phyloP scores from a whole-genome alignment of 2,113 vertebrate genomes.

The Rhegmatorhina hoffmannsi region DNA sequence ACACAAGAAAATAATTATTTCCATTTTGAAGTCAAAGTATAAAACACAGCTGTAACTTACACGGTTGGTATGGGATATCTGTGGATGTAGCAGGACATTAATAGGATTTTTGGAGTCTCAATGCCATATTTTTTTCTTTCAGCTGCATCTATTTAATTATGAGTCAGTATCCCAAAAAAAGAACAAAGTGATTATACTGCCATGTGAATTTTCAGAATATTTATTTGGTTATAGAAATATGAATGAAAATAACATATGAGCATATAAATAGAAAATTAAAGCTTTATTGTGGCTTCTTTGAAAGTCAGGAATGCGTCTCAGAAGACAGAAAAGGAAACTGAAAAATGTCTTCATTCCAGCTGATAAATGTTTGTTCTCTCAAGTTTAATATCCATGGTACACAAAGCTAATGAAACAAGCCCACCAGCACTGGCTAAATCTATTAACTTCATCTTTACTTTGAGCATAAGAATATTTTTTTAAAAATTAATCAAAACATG shows the following conservation, averaged over 20 bases:
- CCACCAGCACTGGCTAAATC: background rate
- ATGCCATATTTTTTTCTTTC: background rate
- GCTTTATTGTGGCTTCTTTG: conserved; percentile 65
- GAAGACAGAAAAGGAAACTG: conserved; percentile 1
- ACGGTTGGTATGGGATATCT: background rate
- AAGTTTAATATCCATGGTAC: conserved; percentile 20
- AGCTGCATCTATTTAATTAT: conserved; percentile 50
- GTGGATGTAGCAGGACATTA: background rate
- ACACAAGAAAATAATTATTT: background rate
- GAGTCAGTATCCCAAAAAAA: conserved; percentile 49
- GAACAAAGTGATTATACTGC: conserved; percentile 61
- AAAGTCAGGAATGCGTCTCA: conserved; percentile 64
- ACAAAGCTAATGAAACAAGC: conserved; percentile 50
- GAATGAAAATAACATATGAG: conserved; percentile 53
- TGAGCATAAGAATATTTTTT: background rate
- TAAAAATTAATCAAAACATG: background rate
- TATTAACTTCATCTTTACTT: conserved; percentile 49
- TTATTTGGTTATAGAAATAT: conserved; percentile 65
- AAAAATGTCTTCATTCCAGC: conserved; percentile 44
- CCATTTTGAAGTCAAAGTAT: background rate
- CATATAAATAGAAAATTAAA: conserved; percentile 64
- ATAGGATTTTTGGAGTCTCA: background rate
- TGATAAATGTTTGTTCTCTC: conserved; percentile 63
- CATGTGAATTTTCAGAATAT: conserved; percentile 45
- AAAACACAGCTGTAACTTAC: background rate